phyloP scores from a whole-genome alignment of 2,888 invertebrate species.

The Metopia argyrocephala region DNA sequence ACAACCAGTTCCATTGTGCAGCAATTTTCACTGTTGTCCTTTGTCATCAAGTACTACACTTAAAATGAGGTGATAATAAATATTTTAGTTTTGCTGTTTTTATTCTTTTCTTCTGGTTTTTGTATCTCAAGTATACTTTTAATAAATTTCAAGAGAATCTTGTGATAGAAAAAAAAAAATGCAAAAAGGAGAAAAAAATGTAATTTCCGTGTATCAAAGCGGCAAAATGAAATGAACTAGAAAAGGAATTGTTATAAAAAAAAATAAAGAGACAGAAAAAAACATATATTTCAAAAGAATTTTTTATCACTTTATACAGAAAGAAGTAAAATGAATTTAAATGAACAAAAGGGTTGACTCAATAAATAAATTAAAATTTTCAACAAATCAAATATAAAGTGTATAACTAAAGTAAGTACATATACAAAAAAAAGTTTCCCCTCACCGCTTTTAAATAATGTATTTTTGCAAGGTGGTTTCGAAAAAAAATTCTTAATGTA shows the following conservation, averaged over 20 bases:
- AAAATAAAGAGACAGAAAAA: background rate
- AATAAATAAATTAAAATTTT: too few species aligned
- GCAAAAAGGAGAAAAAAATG: background rate
- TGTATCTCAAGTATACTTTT: background rate
- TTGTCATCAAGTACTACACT: background rate
- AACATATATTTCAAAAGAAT: background rate
- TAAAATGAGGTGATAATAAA: constrained; percentile 25
- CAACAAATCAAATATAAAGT: too few species aligned
- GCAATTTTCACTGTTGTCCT: background rate
- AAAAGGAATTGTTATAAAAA: background rate
- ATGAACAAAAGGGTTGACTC: too few species aligned
- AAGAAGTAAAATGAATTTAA: too few species aligned
- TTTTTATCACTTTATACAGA: too few species aligned
- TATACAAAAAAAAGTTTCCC: too few species aligned
- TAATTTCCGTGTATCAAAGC: background rate
- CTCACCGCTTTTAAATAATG: too few species aligned
- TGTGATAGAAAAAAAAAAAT: background rate
- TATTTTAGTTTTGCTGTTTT: background rate
- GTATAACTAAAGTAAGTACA: too few species aligned
- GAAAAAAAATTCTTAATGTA: too few species aligned
- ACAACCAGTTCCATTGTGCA: background rate
- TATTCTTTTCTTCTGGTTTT: background rate
- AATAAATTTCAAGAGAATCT: constrained; percentile 19
- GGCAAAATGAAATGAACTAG: constrained; percentile 19
- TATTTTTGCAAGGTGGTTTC: too few species aligned